These are phyloP conservation scores for Chrysogorgia sp. DNA, from an alignment of 92 coral and sea anemone genomes.

Conservation along the genomic window DNA sequence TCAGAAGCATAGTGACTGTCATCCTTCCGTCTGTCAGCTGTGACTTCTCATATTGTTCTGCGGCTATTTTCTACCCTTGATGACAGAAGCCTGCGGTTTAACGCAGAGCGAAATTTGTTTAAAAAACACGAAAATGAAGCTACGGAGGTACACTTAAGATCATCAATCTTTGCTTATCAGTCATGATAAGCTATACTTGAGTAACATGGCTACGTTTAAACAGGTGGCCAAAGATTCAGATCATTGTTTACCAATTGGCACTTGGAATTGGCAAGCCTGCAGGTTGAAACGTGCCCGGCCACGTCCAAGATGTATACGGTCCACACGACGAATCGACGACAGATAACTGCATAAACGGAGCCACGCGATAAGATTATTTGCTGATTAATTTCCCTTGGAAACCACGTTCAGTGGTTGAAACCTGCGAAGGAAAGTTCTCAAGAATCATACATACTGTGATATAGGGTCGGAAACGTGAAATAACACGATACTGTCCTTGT, in stretches of 20 bases:
- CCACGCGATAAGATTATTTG: conserved; percentile 25
- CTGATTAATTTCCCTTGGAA: neutral
- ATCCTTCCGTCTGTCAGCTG: conserved; percentile 31
- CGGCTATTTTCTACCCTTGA: conserved; percentile 5
- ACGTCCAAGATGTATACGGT: neutral
- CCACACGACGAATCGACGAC: neutral
- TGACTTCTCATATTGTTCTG: conserved; percentile 8
- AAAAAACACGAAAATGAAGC: neutral
- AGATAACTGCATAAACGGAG: neutral
- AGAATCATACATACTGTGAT: neutral
- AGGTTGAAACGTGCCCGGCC: conserved; percentile 33
- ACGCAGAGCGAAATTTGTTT: conserved; percentile 20
- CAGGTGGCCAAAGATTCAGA: conserved; percentile 21
- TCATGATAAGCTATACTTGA: neutral
- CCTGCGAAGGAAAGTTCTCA: neutral
- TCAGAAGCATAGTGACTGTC: conserved; percentile 20
- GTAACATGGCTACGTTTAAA: conserved; percentile 1
- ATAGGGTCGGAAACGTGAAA: neutral
- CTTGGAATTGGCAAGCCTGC: neutral
- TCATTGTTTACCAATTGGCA: conserved; percentile 7
- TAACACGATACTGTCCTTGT: neutral
- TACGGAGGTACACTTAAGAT: neutral
- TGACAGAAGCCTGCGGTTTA: conserved; percentile 26
- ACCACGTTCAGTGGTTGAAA: neutral
- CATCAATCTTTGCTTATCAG: neutral